These are phyloP conservation scores for Dromaius novaehollandiae DNA, from an alignment of 2,113 vertebrate species.

Conservation along the genomic window DNA sequence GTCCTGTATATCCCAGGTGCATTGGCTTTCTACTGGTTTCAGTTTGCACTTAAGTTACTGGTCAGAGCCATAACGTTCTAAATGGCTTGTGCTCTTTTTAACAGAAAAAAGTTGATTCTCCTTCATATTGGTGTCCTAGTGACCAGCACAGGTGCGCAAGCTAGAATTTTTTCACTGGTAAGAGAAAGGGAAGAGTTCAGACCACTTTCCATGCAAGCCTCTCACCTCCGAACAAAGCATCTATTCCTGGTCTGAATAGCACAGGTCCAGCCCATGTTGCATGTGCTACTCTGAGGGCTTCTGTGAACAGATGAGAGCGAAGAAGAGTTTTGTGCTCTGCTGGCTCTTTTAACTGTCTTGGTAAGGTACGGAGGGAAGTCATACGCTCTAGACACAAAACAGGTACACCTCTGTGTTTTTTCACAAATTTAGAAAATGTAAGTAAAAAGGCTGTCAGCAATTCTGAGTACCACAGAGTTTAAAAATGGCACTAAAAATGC, in stretches of 20 bases:
- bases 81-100: neutral
- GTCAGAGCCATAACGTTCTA: neutral
- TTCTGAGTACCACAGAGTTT: neutral
- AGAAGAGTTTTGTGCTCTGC: neutral
- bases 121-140: neutral
- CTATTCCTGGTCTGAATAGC: neutral
- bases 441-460: neutral
- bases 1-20: neutral
- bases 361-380: neutral
- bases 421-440: neutral
- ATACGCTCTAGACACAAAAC: neutral
- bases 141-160: neutral
- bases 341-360: neutral
- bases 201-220: neutral
- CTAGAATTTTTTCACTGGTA: neutral
- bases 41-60: neutral
- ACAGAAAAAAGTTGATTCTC: neutral
- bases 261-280: neutral
- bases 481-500: neutral
- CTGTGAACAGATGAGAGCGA: neutral
- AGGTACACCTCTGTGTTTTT: neutral
- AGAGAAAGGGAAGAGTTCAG: neutral
- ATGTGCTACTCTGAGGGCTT: neutral
- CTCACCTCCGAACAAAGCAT: neutral
- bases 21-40: neutral